A percentile compares a stretch with the other conserved stretches of the same genome.
Conservation (phyloP, 2,797 vertebrate genomes). For the Xiphorhynchus erythropygius region DNA sequence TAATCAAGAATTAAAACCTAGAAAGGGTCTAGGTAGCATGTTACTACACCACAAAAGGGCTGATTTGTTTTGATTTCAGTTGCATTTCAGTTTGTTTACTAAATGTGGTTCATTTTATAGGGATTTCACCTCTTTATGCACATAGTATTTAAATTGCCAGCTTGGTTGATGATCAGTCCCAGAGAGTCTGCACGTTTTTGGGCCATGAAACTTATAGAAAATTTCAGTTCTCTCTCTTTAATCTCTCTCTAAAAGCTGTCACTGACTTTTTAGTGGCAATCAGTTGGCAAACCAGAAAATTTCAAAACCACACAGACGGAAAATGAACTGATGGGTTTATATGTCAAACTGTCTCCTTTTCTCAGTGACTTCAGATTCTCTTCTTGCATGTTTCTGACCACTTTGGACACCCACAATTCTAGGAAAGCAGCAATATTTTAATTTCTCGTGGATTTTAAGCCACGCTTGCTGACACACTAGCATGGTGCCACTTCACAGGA, state of each 20-base stretch:
- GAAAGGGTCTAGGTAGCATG: background rate
- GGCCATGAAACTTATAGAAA: background rate
- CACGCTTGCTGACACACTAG: fast-evolving
- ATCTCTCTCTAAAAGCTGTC: background rate
- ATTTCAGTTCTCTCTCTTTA: background rate
- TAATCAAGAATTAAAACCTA: constrained; percentile 27
- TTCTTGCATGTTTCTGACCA: background rate
- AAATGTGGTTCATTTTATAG: background rate
- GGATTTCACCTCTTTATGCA: background rate
- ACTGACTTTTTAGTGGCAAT: background rate
- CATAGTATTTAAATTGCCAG: background rate
- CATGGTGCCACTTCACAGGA: fast-evolving
- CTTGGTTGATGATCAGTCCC: background rate
- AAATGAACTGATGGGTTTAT: background rate
- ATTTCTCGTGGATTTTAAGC: background rate
- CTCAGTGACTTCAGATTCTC: background rate
- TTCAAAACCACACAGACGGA: background rate
- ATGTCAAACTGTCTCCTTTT: background rate
- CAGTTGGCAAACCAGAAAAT: background rate
- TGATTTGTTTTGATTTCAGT: constrained; percentile 30
- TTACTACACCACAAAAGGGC: constrained; percentile 5
- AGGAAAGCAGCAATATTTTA: fast-evolving
- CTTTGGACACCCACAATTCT: background rate
- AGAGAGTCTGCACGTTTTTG: background rate
- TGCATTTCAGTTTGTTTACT: background rate